These are phyloP conservation scores for Zalophus californianus DNA, from an alignment of 2,797 vertebrate species.

Conservation along the genomic window DNA sequence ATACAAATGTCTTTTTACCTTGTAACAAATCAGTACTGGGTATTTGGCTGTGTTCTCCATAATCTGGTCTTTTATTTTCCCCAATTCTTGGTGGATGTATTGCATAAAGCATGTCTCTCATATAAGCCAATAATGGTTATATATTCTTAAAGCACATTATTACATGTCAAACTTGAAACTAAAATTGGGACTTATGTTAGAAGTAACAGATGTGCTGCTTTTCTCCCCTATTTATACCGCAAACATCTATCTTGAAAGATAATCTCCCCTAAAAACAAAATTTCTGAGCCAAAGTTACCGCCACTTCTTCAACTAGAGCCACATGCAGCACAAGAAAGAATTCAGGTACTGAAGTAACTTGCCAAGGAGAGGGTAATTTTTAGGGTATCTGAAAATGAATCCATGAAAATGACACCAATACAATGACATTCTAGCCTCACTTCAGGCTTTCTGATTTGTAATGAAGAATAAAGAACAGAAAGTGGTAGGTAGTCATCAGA, in stretches of 20 bases:
- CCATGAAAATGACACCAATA: slow-evolving; percentile 24
- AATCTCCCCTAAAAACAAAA: slow-evolving; percentile 55
- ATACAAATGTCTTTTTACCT: slow-evolving; percentile 46
- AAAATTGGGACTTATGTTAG: slow-evolving; percentile 49
- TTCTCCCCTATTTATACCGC: background rate
- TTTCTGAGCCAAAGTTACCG: slow-evolving; percentile 26
- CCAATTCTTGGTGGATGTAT: background rate
- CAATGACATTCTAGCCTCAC: background rate
- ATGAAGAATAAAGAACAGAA: background rate
- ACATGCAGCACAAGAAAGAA: slow-evolving; percentile 32
- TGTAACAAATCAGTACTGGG: slow-evolving; percentile 7
- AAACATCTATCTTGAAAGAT: slow-evolving; percentile 55
- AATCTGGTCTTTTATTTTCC: slow-evolving; percentile 10
- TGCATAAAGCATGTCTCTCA: slow-evolving; percentile 25
- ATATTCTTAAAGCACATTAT: slow-evolving; percentile 32
- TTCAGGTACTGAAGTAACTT: slow-evolving; percentile 34
- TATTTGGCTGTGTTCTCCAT: background rate
- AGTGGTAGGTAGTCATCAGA: background rate
- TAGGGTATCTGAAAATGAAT: background rate
- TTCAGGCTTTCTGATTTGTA: slow-evolving; percentile 28
- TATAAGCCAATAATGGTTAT: slow-evolving; percentile 36
- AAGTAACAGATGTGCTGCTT: slow-evolving; percentile 20
- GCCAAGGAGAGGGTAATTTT: background rate
- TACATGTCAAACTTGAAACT: slow-evolving; percentile 38
- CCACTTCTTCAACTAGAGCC: background rate